Base-by-base conservation (phyloP, 2,797 vertebrate species). In the Paramormyrops hopkinsi region DNA sequence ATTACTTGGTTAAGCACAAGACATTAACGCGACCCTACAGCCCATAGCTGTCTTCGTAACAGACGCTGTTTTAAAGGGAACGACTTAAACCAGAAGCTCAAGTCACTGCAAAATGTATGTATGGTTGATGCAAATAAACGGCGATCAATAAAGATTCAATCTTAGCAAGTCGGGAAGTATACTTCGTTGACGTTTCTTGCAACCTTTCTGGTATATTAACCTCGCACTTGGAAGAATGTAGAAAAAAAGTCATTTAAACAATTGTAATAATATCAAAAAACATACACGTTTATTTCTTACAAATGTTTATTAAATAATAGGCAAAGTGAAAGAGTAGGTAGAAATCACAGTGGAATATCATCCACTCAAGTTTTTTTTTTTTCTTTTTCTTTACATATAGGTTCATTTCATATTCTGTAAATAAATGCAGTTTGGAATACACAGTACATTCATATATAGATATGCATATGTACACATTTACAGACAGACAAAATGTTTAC, bases 261-360 rank as follows among this genome's bases (percentile, higher is more conserved):
- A 8, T 46, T 79, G 7, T 79, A 44, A 37, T 22, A 69, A 44
- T 44, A 44, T 44, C 17, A 44, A 46, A 76, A 44, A 79, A 41
- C 73, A 79, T 41, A 46, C 73, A 79, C 73, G 19, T 79, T 91
- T 90, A 93, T 91, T 93, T 92, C 86, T 91, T 93, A 94, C 92
- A 94, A 93, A 95, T 90, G 90, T 93, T 94, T 94, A 94, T 95
- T 95, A 95, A 96, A 93, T 93, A 94, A 93, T 91, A 93, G 93
- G 92, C 93, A 94, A 95, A 95, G 91, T 91, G 93, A 92, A 90
- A 94, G 90, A 93, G 92, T 94, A 95, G 94, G 95, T 96, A 95
- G 95, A 93, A 85, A 94, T 96, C 96, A 95, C 95, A 95, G 95
- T 95, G 92, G 93, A 96, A 95, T 95, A 96, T 94, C 95, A 93